Percentiles rank a stretch among this genome's conserved stretches.
phyloP scores from a whole-genome alignment of 2,888 invertebrate species.

The Tridacna crocea region DNA sequence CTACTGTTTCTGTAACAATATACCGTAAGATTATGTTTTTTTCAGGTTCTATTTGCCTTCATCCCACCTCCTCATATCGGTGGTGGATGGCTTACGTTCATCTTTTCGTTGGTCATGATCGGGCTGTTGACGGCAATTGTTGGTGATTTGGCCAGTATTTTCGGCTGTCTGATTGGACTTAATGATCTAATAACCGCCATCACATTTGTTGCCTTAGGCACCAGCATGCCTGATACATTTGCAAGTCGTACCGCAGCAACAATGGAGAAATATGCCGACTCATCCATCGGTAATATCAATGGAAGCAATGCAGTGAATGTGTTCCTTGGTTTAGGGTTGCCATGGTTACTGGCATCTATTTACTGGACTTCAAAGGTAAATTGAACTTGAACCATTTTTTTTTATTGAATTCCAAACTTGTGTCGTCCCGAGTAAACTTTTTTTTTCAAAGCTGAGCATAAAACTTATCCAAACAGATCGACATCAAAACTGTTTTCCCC shows the following conservation, averaged over 20 bases:
- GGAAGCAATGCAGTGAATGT: conserved; percentile 88
- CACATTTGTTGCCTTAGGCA: conserved; percentile 87
- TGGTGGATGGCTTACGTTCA: conserved; percentile 87
- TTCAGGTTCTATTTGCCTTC: conserved; percentile 85
- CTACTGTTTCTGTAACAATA: too few species aligned
- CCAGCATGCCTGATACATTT: conserved; percentile 87
- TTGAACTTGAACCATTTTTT: background rate
- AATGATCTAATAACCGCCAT: conserved; percentile 86
- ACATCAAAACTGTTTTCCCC: background rate
- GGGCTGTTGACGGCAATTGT: conserved; percentile 87
- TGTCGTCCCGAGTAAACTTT: background rate
- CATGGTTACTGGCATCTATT: conserved; percentile 87
- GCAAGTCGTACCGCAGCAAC: conserved; percentile 87
- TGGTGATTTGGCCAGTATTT: conserved; percentile 87
- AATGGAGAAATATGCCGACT: conserved; percentile 87
- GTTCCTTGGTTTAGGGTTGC: conserved; percentile 87
- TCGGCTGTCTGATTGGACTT: conserved; percentile 87
- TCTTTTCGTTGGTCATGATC: conserved; percentile 86
- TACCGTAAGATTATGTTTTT: background rate
- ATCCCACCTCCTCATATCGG: conserved; percentile 86
- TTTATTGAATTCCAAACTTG: too few species aligned
- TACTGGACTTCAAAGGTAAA: conserved; percentile 83
- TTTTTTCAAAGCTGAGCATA: too few species aligned
- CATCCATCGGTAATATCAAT: conserved; percentile 87
- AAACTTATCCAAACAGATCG: too few species aligned